phyloP scores from a whole-genome alignment of 2,888 invertebrate genomes.

The Cartodere bifasciata region DNA sequence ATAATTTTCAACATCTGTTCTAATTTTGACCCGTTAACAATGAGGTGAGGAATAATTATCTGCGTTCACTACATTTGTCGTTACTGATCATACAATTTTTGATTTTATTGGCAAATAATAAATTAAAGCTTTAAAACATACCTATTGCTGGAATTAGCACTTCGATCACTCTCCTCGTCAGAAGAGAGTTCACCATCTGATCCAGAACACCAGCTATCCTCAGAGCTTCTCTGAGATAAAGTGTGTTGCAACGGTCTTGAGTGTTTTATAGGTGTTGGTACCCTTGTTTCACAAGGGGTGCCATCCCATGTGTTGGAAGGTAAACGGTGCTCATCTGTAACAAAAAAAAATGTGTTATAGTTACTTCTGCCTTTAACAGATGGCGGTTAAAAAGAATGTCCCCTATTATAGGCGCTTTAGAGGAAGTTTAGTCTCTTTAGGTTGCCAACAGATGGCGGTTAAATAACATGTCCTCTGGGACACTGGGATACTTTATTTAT shows the following conservation, averaged over 20 bases:
- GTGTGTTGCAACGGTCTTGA: constrained; percentile 35
- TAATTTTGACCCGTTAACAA: too few relatives aligned
- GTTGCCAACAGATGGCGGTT: too few relatives aligned
- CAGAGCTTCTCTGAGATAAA: constrained; percentile 38
- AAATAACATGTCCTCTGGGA: too few relatives aligned
- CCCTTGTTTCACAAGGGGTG: constrained; percentile 38
- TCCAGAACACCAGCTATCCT: constrained; percentile 54
- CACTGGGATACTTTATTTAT: too few relatives aligned
- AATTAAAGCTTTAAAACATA: constrained; percentile 47
- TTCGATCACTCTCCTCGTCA: constrained; percentile 50
- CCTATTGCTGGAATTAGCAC: constrained; percentile 13
- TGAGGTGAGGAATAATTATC: too few relatives aligned
- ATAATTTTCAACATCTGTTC: too few relatives aligned
- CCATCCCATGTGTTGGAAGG: constrained; percentile 72
- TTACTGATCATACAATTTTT: constrained; percentile 72
- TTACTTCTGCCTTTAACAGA: too few relatives aligned
- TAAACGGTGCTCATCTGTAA: constrained; percentile 67
- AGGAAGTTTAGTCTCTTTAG: too few relatives aligned
- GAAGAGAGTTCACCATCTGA: constrained; percentile 49
- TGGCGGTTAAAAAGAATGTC: too few relatives aligned
- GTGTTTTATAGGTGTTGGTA: constrained; percentile 39
- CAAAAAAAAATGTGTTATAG: too few relatives aligned
- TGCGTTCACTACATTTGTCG: constrained; percentile 58
- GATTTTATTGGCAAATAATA: constrained; percentile 64
- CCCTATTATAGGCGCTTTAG: too few relatives aligned